These are phyloP conservation scores for Gryon sp. DNA, from an alignment of 1,140 invertebrate species.

Conservation along the genomic window DNA sequence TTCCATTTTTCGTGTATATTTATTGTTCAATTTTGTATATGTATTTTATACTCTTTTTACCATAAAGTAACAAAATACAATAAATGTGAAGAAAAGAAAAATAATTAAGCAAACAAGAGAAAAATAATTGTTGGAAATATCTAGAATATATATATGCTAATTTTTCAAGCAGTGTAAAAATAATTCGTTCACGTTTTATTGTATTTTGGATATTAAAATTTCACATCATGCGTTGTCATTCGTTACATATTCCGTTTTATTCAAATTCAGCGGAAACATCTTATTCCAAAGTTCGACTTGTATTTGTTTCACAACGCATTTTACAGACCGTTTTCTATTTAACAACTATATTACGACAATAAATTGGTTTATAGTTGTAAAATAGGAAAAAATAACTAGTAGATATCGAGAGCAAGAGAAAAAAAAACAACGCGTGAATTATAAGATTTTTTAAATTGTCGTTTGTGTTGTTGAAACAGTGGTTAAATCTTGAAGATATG, in stretches of 20 bases:
- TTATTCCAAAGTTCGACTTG: constrained; percentile 5
- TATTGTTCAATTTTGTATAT: too few relatives aligned
- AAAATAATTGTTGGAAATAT: constrained; percentile 2
- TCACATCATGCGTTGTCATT: not conserved
- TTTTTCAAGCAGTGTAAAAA: not conserved
- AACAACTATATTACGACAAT: too few relatives aligned
- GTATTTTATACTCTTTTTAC: too few relatives aligned
- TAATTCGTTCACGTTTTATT: not conserved
- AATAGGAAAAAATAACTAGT: too few relatives aligned
- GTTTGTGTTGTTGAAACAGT: constrained; percentile 29
- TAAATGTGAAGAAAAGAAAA: not conserved
- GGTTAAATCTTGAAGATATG: constrained; percentile 49
- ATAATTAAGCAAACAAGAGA: too few relatives aligned
- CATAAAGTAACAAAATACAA: not conserved
- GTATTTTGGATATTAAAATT: not conserved
- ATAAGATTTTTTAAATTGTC: not conserved
- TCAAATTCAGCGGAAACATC: not conserved
- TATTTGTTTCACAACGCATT: constrained; percentile 18
- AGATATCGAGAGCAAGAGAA: too few relatives aligned
- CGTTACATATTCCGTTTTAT: not conserved
- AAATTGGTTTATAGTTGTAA: too few relatives aligned
- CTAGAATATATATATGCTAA: not conserved
- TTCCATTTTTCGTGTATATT: constrained; percentile 4
- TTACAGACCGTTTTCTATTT: not conserved
- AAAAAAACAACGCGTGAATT: constrained; percentile 19